These are phyloP conservation scores for Rhizomys pruinosus DNA, from an alignment of 2,113 vertebrate genomes.

Conservation along the genomic window DNA sequence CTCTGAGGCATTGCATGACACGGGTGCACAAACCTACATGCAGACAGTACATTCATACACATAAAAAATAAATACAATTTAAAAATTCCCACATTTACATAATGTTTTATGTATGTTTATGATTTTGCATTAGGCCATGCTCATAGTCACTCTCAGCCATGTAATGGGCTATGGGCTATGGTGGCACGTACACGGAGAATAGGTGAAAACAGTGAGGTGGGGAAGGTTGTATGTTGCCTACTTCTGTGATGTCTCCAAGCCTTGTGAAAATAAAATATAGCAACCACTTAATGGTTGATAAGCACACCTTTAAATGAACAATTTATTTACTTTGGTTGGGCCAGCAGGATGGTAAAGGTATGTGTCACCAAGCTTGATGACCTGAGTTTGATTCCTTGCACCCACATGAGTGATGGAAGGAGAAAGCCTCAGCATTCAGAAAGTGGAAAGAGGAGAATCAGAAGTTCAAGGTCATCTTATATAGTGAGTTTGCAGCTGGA, in stretches of 20 bases:
- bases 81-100: not conserved
- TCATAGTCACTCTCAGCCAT: not conserved
- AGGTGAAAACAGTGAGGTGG: not conserved
- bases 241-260: not conserved
- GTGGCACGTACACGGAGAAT: not conserved
- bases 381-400: not conserved
- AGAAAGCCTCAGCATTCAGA: not conserved
- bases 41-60: too few species aligned
- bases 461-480: not conserved
- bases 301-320: not conserved
- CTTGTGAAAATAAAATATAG: conserved; percentile 10
- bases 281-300: not conserved
- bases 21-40: too few species aligned
- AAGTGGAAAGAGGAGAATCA: not conserved
- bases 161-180: not conserved
- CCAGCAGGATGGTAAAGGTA: not conserved
- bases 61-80: too few species aligned
- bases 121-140: not conserved
- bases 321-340: not conserved
- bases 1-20: too few species aligned
- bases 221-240: not conserved
- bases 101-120: not conserved
- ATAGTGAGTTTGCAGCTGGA: not conserved
- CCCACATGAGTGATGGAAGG: not conserved
- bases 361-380: not conserved